phyloP scores from a whole-genome alignment of 1,140 invertebrate genomes.

The Mactra quadrangularis region DNA sequence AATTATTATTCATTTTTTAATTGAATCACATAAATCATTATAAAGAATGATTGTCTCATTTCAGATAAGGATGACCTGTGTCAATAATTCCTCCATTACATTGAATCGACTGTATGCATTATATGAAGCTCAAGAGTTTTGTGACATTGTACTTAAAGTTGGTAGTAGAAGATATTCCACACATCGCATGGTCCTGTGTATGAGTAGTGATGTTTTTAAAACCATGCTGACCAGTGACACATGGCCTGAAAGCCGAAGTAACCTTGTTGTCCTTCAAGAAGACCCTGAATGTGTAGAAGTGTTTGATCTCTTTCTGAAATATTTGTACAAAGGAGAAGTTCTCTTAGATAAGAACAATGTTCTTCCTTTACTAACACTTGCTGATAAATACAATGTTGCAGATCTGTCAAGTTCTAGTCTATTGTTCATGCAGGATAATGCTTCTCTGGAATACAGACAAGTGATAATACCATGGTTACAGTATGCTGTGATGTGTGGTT shows the following conservation, averaged over 20 bases:
- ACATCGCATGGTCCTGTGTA: constrained; percentile 95
- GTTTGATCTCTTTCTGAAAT: constrained; percentile 95
- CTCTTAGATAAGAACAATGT: constrained; percentile 92
- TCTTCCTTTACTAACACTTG: constrained; percentile 94
- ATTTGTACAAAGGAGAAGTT: constrained; percentile 93
- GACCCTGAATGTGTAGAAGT: constrained; percentile 91
- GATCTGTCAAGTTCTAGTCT: constrained; percentile 93
- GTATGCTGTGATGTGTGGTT: constrained; percentile 92
- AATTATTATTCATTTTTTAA: no score
- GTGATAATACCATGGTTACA: constrained; percentile 94
- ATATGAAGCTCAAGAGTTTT: constrained; percentile 24
- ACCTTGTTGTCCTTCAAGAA: constrained; percentile 92
- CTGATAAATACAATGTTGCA: constrained; percentile 97
- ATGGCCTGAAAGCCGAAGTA: constrained; percentile 95
- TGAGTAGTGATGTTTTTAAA: constrained; percentile 97
- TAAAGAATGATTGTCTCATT: no score
- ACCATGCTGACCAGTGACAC: constrained; percentile 97
- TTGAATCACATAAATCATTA: no score
- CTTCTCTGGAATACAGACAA: constrained; percentile 90
- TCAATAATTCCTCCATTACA: constrained; percentile 6
- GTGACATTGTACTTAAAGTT: constrained; percentile 20
- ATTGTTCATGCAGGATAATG: constrained; percentile 94
- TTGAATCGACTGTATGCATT: constrained; percentile 10
- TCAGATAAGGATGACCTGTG: no score
- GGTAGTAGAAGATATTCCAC: constrained; percentile 87